phyloP scores from a whole-genome alignment of 2,113 vertebrate genomes.

The Calyptomena viridis region DNA sequence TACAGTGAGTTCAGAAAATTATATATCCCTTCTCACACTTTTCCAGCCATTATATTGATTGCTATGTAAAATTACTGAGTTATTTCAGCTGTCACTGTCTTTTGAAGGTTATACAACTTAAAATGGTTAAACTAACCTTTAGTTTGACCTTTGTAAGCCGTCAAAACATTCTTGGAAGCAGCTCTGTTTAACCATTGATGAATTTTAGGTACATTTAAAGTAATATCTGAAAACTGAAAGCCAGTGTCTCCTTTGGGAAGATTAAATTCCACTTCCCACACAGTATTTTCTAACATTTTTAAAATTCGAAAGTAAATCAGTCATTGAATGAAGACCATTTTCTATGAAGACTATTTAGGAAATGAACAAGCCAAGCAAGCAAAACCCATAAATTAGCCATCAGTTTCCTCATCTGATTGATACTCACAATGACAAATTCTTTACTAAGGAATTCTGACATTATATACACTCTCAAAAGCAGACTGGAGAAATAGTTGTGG shows the following conservation, averaged over 20 bases:
- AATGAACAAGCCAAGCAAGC: not conserved
- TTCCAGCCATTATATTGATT: slow-evolving; percentile 11
- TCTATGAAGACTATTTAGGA: not conserved
- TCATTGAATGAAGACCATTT: not conserved
- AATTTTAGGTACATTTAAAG: slow-evolving; percentile 5
- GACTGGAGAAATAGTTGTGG: not conserved
- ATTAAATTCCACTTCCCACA: slow-evolving; percentile 3
- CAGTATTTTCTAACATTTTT: not conserved
- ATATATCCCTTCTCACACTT: not conserved
- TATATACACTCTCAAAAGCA: not conserved
- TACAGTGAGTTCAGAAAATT: not conserved
- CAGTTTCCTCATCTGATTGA: not conserved
- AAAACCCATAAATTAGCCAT: not conserved
- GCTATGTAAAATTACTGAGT: not conserved
- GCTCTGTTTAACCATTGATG: not conserved
- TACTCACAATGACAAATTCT: not conserved
- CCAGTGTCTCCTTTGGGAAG: not conserved
- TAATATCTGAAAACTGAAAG: slow-evolving; percentile 9
- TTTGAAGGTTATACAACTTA: slow-evolving; percentile 24
- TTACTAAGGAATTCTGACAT: not conserved
- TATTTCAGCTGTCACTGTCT: slow-evolving; percentile 25
- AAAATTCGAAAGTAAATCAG: slow-evolving; percentile 13
- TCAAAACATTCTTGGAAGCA: slow-evolving; percentile 24
- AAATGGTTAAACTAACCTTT: slow-evolving; percentile 48
- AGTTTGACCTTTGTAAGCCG: slow-evolving; percentile 31